Base-by-base conservation (phyloP, 2,888 invertebrate genomes). In the Hirudinaria manillensis region DNA sequence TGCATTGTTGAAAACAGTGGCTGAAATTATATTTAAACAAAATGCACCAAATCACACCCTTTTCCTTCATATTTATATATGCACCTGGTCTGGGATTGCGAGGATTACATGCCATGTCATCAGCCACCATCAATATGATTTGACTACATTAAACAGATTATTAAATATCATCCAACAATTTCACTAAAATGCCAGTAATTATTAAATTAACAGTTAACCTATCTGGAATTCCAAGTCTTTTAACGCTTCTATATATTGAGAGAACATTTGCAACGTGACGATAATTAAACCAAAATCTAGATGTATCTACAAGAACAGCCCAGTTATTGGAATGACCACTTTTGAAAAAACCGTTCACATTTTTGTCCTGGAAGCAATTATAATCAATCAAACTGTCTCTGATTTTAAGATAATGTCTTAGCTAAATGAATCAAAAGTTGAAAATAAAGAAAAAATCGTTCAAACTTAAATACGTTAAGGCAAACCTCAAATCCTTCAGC, bases 271-370 rank as follows among this genome's bases (percentile, higher is more conserved):
- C 97, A 45, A 98, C 96, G 89, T 99, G 99, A 7, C 99, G 90
- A 85, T 99, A 99, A 86, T 99, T 99, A 84, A 99, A 99, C 99
- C 99, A 99, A 86, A 99, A 99, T 76, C 98, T 88, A 0, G 97
- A 98, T 0, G 98, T 98, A 85, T 98, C 98, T 0, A 99, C 98
- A 75, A 99, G 86, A 21, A 99, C 97, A 0, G 99, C 99, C 99
- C 99, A 99, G 86, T 99, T 99, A 84, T 99, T 99, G 0, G 97
- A 95, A 84, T 99, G 98, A 7, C 85, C 85, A 80, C 84, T 85
- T 70, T 82, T 81, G 78, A 85, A 85, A 78, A 78, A 78, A 10
- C 75, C 70, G 13, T 75, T 76, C 4, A 67, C 77, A n/a, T 65
- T 75, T 65, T 75, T 75, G 34, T 74, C 68, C 55, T 72, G 38